A percentile compares a stretch with the other conserved stretches of the same genome.
Evolutionary conservation across 2,113 vertebrate species (phyloP).

Genomic region (Bettongia penicillata): DNA sequence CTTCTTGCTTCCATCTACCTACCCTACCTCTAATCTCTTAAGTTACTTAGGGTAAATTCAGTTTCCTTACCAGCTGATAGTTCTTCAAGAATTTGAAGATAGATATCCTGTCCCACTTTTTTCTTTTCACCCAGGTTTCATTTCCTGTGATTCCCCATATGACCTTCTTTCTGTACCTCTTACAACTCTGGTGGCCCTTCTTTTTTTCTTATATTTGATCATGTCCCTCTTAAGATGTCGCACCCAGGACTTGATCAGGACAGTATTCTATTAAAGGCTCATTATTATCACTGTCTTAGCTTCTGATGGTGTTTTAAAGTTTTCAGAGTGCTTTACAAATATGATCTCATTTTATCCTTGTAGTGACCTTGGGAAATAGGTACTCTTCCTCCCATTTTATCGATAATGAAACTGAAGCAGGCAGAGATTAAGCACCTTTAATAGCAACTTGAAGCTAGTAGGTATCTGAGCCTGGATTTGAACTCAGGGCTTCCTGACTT

Average conservation of each 20-base stretch:
- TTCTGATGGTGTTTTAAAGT: not conserved
- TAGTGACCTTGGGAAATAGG: not conserved
- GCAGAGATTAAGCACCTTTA: not conserved
- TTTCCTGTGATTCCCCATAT: not conserved
- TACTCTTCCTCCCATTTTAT: not conserved
- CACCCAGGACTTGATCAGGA: not conserved
- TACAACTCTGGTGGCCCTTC: not conserved
- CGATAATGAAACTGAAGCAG: not conserved
- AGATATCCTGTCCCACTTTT: not conserved
- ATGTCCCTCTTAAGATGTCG: not conserved
- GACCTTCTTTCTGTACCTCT: not conserved
- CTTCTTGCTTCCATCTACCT: too few relatives aligned
- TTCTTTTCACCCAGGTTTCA: not conserved
- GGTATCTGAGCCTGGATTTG: too few relatives aligned
- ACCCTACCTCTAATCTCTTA: too few relatives aligned
- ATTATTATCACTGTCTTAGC: not conserved
- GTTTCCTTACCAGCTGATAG: not conserved
- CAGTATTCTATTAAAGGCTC: not conserved
- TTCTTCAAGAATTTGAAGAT: not conserved
- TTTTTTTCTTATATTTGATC: not conserved
- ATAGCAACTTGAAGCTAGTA: too few relatives aligned
- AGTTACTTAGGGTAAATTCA: not conserved
- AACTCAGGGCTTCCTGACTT: not conserved
- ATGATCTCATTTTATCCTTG: not conserved
- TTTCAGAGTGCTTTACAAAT: not conserved